Evolutionary conservation across 1,140 invertebrate genomes (phyloP).

Genomic region (Drosophila hydei): DNA sequence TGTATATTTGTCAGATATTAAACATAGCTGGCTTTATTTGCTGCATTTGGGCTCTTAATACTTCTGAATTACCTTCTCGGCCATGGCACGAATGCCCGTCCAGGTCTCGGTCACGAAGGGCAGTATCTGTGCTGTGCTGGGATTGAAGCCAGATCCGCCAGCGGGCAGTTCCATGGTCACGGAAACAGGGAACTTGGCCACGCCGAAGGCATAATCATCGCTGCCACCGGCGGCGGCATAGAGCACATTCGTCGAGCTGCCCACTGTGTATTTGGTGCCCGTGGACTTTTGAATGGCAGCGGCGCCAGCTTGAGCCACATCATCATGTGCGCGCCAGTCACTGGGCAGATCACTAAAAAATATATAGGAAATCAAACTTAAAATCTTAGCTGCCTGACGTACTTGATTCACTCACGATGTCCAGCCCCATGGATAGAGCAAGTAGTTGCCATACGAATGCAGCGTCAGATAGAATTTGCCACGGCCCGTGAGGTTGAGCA

Average conservation of each 20-base stretch:
- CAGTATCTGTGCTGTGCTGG: conserved; percentile 87
- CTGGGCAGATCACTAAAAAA: conserved; percentile 71
- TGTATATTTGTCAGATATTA: background rate
- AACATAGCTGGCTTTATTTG: conserved; percentile 25
- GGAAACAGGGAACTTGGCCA: conserved; percentile 86
- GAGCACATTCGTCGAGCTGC: conserved; percentile 87
- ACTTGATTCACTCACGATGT: conserved; percentile 82
- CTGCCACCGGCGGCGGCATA: conserved; percentile 86
- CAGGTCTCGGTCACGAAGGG: conserved; percentile 89
- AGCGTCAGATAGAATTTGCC: conserved; percentile 88
- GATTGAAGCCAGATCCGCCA: conserved; percentile 87
- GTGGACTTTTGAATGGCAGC: conserved; percentile 83
- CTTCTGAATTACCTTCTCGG: conserved; percentile 61
- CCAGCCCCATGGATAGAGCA: conserved; percentile 90
- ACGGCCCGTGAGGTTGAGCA: conserved; percentile 84
- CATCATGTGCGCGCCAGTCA: conserved; percentile 76
- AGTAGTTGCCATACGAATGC: conserved; percentile 88
- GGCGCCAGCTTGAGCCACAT: conserved; percentile 84
- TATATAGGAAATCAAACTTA: no score
- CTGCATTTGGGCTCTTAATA: conserved; percentile 53
- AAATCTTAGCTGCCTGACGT: background rate
- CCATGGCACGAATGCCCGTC: conserved; percentile 86
- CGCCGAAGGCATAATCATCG: conserved; percentile 88
- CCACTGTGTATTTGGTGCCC: conserved; percentile 86
- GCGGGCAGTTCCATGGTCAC: conserved; percentile 90